Percentiles rank a stretch among this genome's conserved stretches.
Evolutionary conservation across 2,113 vertebrate species (phyloP).

Genomic region (Mormyrus iriodes): DNA sequence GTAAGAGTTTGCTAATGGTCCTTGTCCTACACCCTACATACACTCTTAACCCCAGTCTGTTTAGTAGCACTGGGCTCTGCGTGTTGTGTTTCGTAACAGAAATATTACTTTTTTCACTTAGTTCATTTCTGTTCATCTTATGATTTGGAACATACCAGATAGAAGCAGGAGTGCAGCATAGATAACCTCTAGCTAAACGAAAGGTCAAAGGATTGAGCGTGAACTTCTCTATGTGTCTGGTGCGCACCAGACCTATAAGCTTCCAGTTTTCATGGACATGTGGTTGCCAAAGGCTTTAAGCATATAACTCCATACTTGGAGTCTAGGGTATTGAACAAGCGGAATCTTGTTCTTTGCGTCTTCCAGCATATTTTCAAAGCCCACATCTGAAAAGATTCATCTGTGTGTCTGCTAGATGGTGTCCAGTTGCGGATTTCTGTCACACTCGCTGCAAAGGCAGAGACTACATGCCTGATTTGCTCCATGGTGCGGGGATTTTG

Average conservation of each 20-base stretch:
- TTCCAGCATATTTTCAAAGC: not conserved
- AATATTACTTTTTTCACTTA: not conserved
- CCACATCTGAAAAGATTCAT: not conserved
- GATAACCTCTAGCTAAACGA: not conserved
- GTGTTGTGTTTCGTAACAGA: not conserved
- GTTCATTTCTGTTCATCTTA: not conserved
- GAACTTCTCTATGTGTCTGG: not conserved
- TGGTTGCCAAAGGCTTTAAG: not conserved
- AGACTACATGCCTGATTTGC: not conserved
- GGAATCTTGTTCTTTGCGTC: not conserved
- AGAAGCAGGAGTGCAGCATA: not conserved
- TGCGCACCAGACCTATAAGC: not conserved
- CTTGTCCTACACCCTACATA: not conserved
- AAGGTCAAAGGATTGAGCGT: not conserved
- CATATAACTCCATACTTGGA: not conserved
- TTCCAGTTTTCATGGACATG: not conserved
- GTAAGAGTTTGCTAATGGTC: conserved; percentile 10
- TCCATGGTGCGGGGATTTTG: not conserved
- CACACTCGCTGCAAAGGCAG: not conserved
- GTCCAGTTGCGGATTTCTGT: not conserved
- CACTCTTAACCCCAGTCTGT: not conserved
- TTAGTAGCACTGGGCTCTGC: not conserved
- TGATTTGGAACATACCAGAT: not conserved
- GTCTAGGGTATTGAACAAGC: not conserved
- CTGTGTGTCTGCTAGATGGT: not conserved